These are phyloP conservation scores for Mycetomoellerius zeteki DNA, from an alignment of 1,140 invertebrate genomes.

Conservation along the genomic window DNA sequence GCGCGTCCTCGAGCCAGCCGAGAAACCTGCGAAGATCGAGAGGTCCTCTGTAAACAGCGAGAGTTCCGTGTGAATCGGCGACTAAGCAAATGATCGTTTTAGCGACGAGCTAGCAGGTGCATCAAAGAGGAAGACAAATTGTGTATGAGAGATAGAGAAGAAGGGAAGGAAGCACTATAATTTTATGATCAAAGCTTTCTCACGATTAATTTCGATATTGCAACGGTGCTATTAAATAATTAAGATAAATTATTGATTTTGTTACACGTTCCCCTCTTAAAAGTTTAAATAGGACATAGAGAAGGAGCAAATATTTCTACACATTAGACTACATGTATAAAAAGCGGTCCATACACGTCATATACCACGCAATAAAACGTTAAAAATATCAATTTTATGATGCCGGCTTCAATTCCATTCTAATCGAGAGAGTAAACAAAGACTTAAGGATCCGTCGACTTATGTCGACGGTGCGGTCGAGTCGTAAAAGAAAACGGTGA, in stretches of 20 bases:
- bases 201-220: slow-evolving; percentile 35
- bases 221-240: not conserved
- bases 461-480: slow-evolving; percentile 26
- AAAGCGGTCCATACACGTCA: not conserved
- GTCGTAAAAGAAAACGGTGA: slow-evolving; percentile 75
- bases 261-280: not conserved
- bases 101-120: slow-evolving; percentile 71
- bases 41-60: slow-evolving; percentile 71
- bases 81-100: slow-evolving; percentile 67
- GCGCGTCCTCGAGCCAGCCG: slow-evolving; percentile 19
- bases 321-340: not conserved
- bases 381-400: slow-evolving; percentile 68
- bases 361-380: slow-evolving; percentile 47
- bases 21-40: slow-evolving; percentile 66
- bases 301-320: no score
- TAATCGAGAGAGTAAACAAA: slow-evolving; percentile 67
- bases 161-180: not conserved
- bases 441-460: slow-evolving; percentile 62
- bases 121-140: slow-evolving; percentile 41
- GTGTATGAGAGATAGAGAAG: not conserved
- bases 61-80: slow-evolving; percentile 67
- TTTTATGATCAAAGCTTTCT: slow-evolving; percentile 44
- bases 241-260: not conserved
- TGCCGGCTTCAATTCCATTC: slow-evolving; percentile 63
- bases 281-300: not conserved